Evolutionary conservation across 2,797 vertebrate species (phyloP).

Genomic region (Acanthis flammea): DNA sequence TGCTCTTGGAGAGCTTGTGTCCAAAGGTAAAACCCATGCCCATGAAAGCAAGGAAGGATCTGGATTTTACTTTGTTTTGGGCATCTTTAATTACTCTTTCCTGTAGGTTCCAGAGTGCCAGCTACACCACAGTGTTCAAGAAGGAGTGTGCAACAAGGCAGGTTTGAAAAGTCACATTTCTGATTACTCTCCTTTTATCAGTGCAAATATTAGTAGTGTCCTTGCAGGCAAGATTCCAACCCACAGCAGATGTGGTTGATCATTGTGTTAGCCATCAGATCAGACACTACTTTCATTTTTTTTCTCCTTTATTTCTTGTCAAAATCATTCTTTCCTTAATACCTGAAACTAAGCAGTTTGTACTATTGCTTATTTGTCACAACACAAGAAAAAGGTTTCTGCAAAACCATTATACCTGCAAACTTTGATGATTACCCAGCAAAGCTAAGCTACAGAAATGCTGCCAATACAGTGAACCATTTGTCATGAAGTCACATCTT

Average conservation of each 20-base stretch:
- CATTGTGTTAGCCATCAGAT: background rate
- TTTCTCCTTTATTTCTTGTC: background rate
- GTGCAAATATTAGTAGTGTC: background rate
- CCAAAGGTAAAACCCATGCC: background rate
- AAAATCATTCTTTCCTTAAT: background rate
- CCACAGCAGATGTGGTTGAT: background rate
- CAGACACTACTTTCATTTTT: background rate
- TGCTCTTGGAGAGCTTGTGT: background rate
- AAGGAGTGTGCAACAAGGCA: background rate
- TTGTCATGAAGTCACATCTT: background rate
- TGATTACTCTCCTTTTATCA: background rate
- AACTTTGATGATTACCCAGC: background rate
- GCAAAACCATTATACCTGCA: background rate
- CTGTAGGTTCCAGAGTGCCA: background rate
- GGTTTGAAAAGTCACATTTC: background rate
- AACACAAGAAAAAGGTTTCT: background rate
- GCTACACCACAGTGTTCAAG: background rate
- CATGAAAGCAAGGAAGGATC: background rate
- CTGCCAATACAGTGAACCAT: background rate
- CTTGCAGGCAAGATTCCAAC: background rate
- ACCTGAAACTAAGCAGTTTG: background rate
- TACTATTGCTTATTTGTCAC: background rate
- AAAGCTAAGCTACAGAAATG: background rate
- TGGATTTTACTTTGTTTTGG: background rate
- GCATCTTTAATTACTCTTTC: background rate